Percentiles rank a stretch among this genome's conserved stretches.
Evolutionary conservation across 2,797 vertebrate species (phyloP).

Genomic region (Chanos chanos): DNA sequence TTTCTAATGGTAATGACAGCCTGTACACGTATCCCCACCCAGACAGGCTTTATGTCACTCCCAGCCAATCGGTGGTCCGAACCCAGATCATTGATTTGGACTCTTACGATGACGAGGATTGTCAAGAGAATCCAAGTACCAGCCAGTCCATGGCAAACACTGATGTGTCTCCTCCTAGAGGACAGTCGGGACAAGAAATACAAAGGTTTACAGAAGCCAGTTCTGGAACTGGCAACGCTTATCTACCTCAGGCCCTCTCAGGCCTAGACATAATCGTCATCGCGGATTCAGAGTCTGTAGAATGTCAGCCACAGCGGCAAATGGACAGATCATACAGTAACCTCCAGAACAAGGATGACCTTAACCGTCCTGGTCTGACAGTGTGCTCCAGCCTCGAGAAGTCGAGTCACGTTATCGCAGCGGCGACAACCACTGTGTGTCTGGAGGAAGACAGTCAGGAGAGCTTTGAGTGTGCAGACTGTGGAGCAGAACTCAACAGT

Average conservation of each 20-base stretch:
- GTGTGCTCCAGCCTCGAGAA: slow-evolving; percentile 6
- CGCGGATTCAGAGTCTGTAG: background rate
- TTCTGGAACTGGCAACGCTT: no score
- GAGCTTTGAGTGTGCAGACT: slow-evolving; percentile 43
- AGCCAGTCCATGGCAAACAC: no score
- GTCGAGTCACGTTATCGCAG: no score
- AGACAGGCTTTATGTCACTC: slow-evolving; percentile 48
- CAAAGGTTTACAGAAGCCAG: no score
- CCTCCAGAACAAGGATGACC: background rate
- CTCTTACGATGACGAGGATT: slow-evolving; percentile 8
- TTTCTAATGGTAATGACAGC: slow-evolving; percentile 28
- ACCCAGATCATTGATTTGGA: slow-evolving; percentile 25
- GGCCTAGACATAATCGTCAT: no score
- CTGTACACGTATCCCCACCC: slow-evolving; percentile 53
- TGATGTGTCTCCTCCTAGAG: no score
- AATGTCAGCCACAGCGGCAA: background rate
- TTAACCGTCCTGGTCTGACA: background rate
- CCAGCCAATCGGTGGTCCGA: background rate
- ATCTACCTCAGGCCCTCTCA: no score
- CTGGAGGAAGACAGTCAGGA: slow-evolving; percentile 14
- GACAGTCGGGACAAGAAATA: no score
- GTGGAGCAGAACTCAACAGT: slow-evolving; percentile 35
- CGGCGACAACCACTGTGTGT: no score
- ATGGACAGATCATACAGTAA: background rate
- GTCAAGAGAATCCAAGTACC: slow-evolving; percentile 3